phyloP scores from a whole-genome alignment of 2,113 vertebrate genomes.

The Saimiri boliviensis region DNA sequence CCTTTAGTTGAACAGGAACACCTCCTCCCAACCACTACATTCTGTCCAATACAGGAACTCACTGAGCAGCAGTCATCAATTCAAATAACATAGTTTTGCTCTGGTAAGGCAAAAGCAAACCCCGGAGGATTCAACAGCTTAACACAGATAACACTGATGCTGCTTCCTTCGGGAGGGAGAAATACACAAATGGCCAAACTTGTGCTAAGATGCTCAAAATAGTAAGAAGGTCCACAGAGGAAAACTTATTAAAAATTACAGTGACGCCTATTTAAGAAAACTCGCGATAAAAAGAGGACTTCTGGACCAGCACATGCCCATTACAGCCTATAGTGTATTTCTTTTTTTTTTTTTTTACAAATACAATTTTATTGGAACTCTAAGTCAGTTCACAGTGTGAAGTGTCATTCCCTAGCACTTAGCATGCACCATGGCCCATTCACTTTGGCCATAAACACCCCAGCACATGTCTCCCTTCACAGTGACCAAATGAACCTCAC shows the following conservation, averaged over 20 bases:
- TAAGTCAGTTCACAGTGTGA: not conserved
- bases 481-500: not conserved
- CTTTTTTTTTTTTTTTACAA: not conserved
- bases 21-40: not conserved
- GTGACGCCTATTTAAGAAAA: not conserved
- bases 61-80: not conserved
- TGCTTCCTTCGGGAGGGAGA: not conserved
- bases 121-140: not conserved
- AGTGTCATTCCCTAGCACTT: not conserved
- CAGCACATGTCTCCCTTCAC: not conserved
- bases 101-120: not conserved
- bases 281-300: not conserved
- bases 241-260: slow-evolving; percentile 18
- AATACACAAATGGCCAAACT: not conserved
- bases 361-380: not conserved
- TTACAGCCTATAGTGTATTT: not conserved
- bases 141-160: not conserved
- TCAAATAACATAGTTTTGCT: not conserved
- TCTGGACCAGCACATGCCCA: not conserved
- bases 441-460: not conserved
- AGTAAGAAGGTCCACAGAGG: not conserved
- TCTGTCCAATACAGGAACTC: not conserved
- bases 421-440: not conserved
- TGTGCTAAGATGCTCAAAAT: not conserved
- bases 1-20: not conserved